A percentile compares a stretch with the other conserved stretches of the same genome.
phyloP scores from a whole-genome alignment of 2,113 vertebrate species.

The Illadopsis cleaveri region DNA sequence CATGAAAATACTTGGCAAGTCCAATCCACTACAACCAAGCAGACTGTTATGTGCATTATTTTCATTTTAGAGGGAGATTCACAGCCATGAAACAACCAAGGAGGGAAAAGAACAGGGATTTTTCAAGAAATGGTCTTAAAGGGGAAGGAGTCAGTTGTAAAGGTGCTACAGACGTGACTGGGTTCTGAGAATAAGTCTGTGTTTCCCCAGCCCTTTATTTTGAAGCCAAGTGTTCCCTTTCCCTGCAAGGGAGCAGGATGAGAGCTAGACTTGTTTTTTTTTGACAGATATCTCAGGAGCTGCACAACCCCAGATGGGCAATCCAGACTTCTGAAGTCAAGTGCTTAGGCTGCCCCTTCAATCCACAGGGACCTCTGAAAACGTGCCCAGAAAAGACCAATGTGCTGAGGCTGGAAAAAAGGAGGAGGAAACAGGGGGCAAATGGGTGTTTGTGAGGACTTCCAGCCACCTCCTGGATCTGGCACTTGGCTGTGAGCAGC shows the following conservation, averaged over 20 bases:
- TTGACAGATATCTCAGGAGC: background rate
- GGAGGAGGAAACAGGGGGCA: background rate
- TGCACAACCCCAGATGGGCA: background rate
- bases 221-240: background rate
- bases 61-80: slow-evolving; percentile 4
- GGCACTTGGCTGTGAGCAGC: background rate
- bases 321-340: slow-evolving; percentile 23
- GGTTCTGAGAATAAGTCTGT: background rate
- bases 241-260: background rate
- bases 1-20: slow-evolving; percentile 23
- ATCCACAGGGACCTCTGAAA: slow-evolving; percentile 28
- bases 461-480: background rate
- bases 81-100: background rate
- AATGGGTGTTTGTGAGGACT: background rate
- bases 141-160: background rate
- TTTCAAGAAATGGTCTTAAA: background rate
- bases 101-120: background rate
- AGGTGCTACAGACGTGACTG: background rate
- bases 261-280: background rate
- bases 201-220: background rate
- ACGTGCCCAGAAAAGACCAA: background rate
- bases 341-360: slow-evolving; percentile 18
- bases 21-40: background rate
- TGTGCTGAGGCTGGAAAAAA: background rate
- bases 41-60: background rate